phyloP scores from a whole-genome alignment of 2,888 invertebrate species.

The Listrodromus nycthemerus region DNA sequence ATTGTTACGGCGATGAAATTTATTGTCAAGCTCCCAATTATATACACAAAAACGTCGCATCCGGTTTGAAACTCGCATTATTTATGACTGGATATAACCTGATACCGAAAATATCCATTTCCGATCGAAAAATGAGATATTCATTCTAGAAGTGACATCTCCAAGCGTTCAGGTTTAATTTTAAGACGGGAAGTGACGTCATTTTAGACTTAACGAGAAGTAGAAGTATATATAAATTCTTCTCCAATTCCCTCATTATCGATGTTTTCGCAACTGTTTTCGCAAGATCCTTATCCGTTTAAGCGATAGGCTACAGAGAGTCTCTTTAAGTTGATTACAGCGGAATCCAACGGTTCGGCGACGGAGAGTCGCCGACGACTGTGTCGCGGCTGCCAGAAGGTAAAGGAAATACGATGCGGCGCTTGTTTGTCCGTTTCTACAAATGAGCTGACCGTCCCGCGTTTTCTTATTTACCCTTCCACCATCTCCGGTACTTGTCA shows the following conservation, averaged over 20 bases:
- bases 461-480: slow-evolving; percentile 55
- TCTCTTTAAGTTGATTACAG: slow-evolving; percentile 60
- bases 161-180: too few species aligned
- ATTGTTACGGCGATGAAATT: not conserved
- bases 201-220: not conserved
- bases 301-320: not conserved
- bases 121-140: too few species aligned
- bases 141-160: too few species aligned
- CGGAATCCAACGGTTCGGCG: slow-evolving; percentile 38
- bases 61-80: too few species aligned
- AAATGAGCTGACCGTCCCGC: slow-evolving; percentile 45
- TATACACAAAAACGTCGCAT: not conserved
- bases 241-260: slow-evolving; percentile 10
- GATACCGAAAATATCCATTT: too few species aligned
- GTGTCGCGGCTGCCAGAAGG: not conserved
- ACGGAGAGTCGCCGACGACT: not conserved
- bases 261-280: slow-evolving; percentile 32
- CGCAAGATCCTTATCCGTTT: not conserved
- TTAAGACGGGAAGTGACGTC: too few species aligned
- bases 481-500: slow-evolving; percentile 18
- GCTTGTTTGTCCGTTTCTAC: slow-evolving; percentile 60
- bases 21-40: not conserved
- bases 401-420: slow-evolving; percentile 23
- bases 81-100: too few species aligned
- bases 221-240: not conserved